Percentiles rank a stretch among this genome's conserved stretches.
Evolutionary conservation across 2,797 vertebrate genomes (phyloP).

Genomic region (Dermochelys coriacea): DNA sequence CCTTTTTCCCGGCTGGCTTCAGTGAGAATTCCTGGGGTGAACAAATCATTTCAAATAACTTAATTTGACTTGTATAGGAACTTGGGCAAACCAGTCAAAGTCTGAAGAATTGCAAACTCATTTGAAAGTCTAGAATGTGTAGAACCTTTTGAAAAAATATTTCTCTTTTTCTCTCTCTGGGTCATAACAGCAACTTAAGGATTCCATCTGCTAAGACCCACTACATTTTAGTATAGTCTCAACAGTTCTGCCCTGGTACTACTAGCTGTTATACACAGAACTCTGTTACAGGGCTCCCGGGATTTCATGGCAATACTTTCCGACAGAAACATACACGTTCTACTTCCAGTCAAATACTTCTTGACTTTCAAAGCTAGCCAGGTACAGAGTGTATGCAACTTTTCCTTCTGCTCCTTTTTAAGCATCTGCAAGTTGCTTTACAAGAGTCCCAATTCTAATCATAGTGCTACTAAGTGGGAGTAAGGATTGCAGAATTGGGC

Average conservation of each 20-base stretch:
- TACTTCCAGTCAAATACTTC: background rate
- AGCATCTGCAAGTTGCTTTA: background rate
- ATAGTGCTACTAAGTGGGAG: background rate
- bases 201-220: background rate
- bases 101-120: background rate
- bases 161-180: background rate
- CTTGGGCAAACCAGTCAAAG: background rate
- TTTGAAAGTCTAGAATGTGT: background rate
- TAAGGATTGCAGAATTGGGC: no score
- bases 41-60: background rate
- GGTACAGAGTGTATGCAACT: background rate
- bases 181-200: background rate
- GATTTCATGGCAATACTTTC: background rate
- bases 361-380: background rate
- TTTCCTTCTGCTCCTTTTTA: background rate
- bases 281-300: background rate
- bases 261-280: background rate
- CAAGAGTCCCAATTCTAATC: background rate
- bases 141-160: background rate
- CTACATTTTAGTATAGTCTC: background rate
- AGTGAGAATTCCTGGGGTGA: background rate
- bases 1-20: background rate
- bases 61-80: background rate
- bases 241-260: background rate
- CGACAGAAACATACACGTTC: background rate